Conservation (phyloP, 2,797 vertebrate species). For the Enteromius viviparus region DNA sequence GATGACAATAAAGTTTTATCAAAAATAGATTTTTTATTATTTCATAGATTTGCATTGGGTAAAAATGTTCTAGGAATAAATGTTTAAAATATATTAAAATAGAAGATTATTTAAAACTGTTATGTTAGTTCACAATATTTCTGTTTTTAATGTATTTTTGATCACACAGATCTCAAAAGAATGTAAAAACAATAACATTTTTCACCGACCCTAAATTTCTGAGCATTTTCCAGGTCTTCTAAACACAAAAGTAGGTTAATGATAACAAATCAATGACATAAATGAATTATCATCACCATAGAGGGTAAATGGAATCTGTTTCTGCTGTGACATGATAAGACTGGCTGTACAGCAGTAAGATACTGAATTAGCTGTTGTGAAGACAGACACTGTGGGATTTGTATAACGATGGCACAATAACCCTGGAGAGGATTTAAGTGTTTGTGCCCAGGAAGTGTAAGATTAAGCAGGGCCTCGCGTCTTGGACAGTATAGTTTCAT, state of each 20-base stretch:
- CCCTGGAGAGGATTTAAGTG: not conserved
- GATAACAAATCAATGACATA: constrained; percentile 37
- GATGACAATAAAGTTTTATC: not conserved
- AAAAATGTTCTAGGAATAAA: not conserved
- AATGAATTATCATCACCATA: constrained; percentile 53
- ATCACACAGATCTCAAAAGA: not conserved
- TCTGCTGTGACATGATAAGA: constrained; percentile 18
- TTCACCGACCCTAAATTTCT: too few species aligned
- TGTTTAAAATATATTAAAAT: not conserved
- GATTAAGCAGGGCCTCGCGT: not conserved
- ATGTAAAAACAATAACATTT: not conserved
- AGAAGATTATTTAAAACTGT: not conserved
- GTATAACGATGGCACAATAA: not conserved
- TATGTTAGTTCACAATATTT: not conserved
- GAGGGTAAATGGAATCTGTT: constrained; percentile 12
- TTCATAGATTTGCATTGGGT: not conserved
- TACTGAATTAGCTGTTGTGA: constrained; percentile 1
- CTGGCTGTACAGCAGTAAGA: constrained; percentile 33
- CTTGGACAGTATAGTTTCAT: not conserved
- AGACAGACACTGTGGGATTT: not conserved
- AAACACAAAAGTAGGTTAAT: not conserved
- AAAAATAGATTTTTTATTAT: not conserved
- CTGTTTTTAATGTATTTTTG: not conserved
- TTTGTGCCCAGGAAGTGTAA: not conserved
- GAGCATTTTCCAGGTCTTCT: not conserved